Evolutionary conservation across 2,797 vertebrate genomes (phyloP).

Genomic region (Aeoliscus strigatus): DNA sequence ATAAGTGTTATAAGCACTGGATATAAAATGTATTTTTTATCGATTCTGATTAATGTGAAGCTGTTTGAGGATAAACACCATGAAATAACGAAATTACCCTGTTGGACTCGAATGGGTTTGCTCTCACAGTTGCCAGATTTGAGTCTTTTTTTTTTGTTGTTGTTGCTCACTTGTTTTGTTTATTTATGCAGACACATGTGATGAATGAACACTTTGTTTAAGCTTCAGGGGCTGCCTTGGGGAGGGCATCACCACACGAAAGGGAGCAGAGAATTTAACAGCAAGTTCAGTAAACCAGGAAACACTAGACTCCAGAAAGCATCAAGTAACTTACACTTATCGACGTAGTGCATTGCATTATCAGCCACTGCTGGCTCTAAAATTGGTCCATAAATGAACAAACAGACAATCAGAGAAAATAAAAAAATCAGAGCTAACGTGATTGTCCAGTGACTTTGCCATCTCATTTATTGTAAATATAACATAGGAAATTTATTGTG

Average conservation of each 20-base stretch:
- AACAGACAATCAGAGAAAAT: slow-evolving; percentile 87
- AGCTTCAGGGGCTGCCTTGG: slow-evolving; percentile 87
- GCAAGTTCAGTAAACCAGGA: slow-evolving; percentile 79
- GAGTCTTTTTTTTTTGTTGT: slow-evolving; percentile 82
- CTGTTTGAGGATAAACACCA: slow-evolving; percentile 86
- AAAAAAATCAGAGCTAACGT: slow-evolving; percentile 62
- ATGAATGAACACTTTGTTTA: slow-evolving; percentile 95
- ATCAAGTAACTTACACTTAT: slow-evolving; percentile 83
- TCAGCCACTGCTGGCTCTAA: slow-evolving; percentile 93
- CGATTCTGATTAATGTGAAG: slow-evolving; percentile 99
- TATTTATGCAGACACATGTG: slow-evolving; percentile 97
- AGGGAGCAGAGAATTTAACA: slow-evolving; percentile 76
- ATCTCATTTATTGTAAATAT: slow-evolving; percentile 98
- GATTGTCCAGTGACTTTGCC: slow-evolving; percentile 82
- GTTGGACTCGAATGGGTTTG: slow-evolving; percentile 89
- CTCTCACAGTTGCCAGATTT: slow-evolving; percentile 91
- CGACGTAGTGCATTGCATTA: slow-evolving; percentile 94
- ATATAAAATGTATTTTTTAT: slow-evolving; percentile 99
- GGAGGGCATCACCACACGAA: slow-evolving; percentile 74
- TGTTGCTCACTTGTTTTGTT: slow-evolving; percentile 90
- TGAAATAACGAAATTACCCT: slow-evolving; percentile 91
- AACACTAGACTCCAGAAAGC: slow-evolving; percentile 75
- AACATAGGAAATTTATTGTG: slow-evolving; percentile 99
- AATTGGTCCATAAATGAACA: slow-evolving; percentile 81
- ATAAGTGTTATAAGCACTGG: slow-evolving; percentile 99